Conservation (phyloP, 2,113 vertebrate genomes). For the Neopipo cinnamomea region DNA sequence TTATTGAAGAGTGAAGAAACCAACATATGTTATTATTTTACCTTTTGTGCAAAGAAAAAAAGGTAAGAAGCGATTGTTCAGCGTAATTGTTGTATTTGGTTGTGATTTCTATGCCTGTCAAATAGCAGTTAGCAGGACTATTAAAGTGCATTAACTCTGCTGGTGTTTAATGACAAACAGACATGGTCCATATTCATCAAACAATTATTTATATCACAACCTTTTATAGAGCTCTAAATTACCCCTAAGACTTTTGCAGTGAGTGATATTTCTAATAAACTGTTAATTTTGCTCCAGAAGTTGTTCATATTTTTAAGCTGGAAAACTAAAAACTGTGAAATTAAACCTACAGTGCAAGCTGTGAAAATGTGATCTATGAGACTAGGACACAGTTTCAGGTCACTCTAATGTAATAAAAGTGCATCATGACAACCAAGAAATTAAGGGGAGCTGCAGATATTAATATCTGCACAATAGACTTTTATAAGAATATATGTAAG, state of each 20-base stretch:
- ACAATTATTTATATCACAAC: slow-evolving; percentile 69
- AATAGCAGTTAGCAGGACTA: slow-evolving; percentile 54
- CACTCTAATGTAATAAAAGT: slow-evolving; percentile 54
- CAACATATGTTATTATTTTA: slow-evolving; percentile 23
- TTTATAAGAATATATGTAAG: slow-evolving; percentile 8
- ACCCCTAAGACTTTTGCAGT: slow-evolving; percentile 66
- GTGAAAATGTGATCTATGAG: slow-evolving; percentile 50
- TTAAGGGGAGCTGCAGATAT: slow-evolving; percentile 27
- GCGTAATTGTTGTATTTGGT: slow-evolving; percentile 41
- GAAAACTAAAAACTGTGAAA: slow-evolving; percentile 79
- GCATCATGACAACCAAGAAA: slow-evolving; percentile 23
- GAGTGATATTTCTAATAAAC: slow-evolving; percentile 73
- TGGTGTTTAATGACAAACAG: slow-evolving; percentile 73
- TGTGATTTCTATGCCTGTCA: slow-evolving; percentile 9
- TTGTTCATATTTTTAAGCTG: slow-evolving; percentile 63
- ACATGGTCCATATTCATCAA: slow-evolving; percentile 58
- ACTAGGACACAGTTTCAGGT: slow-evolving; percentile 50
- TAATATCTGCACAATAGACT: slow-evolving; percentile 10
- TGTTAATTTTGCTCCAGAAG: slow-evolving; percentile 63
- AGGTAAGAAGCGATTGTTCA: background rate
- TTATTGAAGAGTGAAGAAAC: slow-evolving; percentile 19
- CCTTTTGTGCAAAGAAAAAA: background rate
- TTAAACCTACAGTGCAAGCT: slow-evolving; percentile 70
- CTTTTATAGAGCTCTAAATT: slow-evolving; percentile 66
- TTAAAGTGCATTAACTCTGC: slow-evolving; percentile 67